Evolutionary conservation across 2,113 vertebrate species (phyloP), one percentile per base, ranked within the genome.

Genomic region (Pollimyrus isidori): DNA sequence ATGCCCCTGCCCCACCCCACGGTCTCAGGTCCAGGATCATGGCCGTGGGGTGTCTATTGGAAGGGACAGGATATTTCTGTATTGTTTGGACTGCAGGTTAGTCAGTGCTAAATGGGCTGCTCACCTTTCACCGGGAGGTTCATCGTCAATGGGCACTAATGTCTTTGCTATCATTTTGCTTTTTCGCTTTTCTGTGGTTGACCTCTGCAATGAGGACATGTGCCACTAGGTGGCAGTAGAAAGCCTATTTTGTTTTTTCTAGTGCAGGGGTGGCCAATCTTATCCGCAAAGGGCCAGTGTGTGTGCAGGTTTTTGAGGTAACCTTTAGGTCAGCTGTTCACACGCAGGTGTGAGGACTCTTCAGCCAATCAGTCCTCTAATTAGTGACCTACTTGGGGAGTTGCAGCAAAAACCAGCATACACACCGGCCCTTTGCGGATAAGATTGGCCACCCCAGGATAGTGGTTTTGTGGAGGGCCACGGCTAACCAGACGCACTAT

Each of bases 141-240:
- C 30, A 76, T 35, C 35, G 35, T 80, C 42, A 35, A 80, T 42
- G 15, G 73, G 4, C 35, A 17, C 13, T 42, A 42, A 80, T 80
- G 30, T 39, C 73, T 80, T 80, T 42, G 73, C 35, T 17, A 35
- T 42, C 13, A 3, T 42, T 39, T 76, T 15, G 35, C 11, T 0
- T 5, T 15, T 73, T 73, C 3, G 9, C 3, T 26, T 65, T 30
- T 4, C 9, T 30, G 10, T 30, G 62, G 62, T 69, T 69, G 39
- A 80, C 35, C 3, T 73, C 35, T 15, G 65, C 69, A 73, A 4
- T 73, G 26, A 73, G 69, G 3, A 73, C 30, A 73, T 35, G 3
- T 73, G 65, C 30, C 73, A 80, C 76, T 89, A 89, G 88, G 76
- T 84, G 88, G 35, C 76, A 84, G 39, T 62, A 85, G 39, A 9